These are phyloP conservation scores for Dyspetes luteomarginatus DNA, from an alignment of 2,888 invertebrate species.

Conservation along the genomic window DNA sequence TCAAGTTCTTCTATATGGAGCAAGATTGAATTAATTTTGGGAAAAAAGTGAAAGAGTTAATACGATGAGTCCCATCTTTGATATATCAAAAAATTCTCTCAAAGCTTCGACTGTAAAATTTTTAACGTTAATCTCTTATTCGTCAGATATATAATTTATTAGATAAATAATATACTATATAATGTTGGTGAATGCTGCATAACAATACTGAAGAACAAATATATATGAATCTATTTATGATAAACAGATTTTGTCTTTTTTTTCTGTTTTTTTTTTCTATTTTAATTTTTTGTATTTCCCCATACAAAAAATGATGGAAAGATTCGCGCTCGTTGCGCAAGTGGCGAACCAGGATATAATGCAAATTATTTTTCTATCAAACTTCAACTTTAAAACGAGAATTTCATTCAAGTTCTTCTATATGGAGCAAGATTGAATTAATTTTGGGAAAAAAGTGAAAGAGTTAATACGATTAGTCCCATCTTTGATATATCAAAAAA, in stretches of 20 bases:
- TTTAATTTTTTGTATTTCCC: too few relatives aligned
- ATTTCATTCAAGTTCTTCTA: background rate
- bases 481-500: background rate
- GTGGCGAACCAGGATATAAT: too few relatives aligned
- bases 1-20: background rate
- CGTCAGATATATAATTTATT: background rate
- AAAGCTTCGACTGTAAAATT: slow-evolving; percentile 22
- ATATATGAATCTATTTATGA: slow-evolving; percentile 42
- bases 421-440: too few relatives aligned
- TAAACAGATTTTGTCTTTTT: background rate
- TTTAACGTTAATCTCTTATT: background rate
- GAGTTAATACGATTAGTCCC: background rate
- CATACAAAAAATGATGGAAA: too few relatives aligned
- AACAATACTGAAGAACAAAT: background rate
- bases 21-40: too few relatives aligned
- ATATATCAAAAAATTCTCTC: background rate
- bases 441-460: background rate
- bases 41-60: background rate
- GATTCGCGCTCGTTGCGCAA: too few relatives aligned
- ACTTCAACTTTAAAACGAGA: too few relatives aligned
- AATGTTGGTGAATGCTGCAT: slow-evolving; percentile 38
- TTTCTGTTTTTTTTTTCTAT: too few relatives aligned
- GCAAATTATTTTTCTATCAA: too few relatives aligned
- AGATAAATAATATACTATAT: too few relatives aligned
- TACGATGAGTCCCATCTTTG: background rate